Percentiles rank a stretch among this genome's conserved stretches.
Evolutionary conservation across 2,888 invertebrate species (phyloP).

Genomic region (Caenorhabditis doughertyi): DNA sequence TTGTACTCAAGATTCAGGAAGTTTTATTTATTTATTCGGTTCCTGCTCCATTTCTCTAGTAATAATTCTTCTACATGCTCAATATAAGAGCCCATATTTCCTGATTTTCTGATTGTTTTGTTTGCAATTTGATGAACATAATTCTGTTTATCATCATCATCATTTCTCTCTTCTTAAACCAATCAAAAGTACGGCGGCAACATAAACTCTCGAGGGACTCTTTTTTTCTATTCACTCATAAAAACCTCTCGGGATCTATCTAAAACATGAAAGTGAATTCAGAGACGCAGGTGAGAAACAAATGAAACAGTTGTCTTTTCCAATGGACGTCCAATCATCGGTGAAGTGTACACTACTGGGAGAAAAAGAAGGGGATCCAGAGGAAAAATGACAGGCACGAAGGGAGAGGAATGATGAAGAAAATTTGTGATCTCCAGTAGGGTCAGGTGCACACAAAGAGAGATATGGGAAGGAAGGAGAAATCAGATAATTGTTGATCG

Average conservation of each 20-base stretch:
- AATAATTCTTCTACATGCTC: too few species aligned
- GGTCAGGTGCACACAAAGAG: slow-evolving; percentile 49
- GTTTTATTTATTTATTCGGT: too few species aligned
- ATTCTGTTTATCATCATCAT: slow-evolving; percentile 13
- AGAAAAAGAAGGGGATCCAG: slow-evolving; percentile 9
- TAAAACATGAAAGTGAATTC: slow-evolving; percentile 3
- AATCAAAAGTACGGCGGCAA: slow-evolving; percentile 35
- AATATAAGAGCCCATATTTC: neutral
- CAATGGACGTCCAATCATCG: slow-evolving; percentile 36
- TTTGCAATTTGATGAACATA: neutral
- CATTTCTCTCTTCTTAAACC: slow-evolving; percentile 4
- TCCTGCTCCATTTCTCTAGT: too few species aligned
- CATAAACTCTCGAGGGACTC: slow-evolving; percentile 30
- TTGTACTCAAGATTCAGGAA: too few species aligned
- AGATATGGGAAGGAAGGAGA: neutral
- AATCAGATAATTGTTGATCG: slow-evolving; percentile 33
- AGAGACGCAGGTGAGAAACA: slow-evolving; percentile 30
- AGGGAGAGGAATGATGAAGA: slow-evolving; percentile 23
- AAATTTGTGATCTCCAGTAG: slow-evolving; percentile 39
- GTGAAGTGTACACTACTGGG: slow-evolving; percentile 21
- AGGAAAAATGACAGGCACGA: slow-evolving; percentile 21
- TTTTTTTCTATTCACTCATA: slow-evolving; percentile 43
- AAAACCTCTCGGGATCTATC: slow-evolving; percentile 4
- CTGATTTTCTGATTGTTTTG: neutral
- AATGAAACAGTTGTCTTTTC: slow-evolving; percentile 35